Base-by-base conservation (phyloP, 2,797 vertebrate genomes). In the Phalanger gymnotis region DNA sequence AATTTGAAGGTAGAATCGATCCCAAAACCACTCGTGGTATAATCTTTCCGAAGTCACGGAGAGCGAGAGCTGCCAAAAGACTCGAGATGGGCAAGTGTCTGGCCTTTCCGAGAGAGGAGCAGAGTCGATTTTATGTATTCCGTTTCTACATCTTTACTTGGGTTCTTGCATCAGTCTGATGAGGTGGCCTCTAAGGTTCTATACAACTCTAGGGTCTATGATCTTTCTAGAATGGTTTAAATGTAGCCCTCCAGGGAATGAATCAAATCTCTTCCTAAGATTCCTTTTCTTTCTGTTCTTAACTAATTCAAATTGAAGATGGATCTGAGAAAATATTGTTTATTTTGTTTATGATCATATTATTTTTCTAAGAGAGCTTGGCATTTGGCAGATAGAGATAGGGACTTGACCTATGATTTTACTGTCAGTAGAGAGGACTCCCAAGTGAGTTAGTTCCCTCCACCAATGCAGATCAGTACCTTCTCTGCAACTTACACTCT, bases 291-390 rank as follows among this genome's bases (percentile, higher is more conserved):
- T 73, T 10, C 30, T 81, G 61, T 92, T 93, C 52, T 54, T 94
- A n/a, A 66, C 95, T 91, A 81, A 96, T 93, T 94, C 51, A 94
- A 56, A n/a, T 51, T 94, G 40, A 93, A 95, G 91, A 34, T 94
- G 57, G 27, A 93, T 91, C 81, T 94, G 94, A 51, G n/a, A 87
- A 94, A 96, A 92, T 91, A 53, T 25, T 58, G 34, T 56, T 94
- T 93, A 19, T 90, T 92, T 93, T 57, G 4, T 5, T 53, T 28
- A 93, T 52, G 90, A 94, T 53, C 57, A 11, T n/a, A 93, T 92
- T 95, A 54, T 93, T 31, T 96, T 54, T 93, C 94, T 90, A 95
- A 57, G 92, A 94, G 0, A 89, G 89, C 10, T 90, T 89, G 90
- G 3, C 89, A 93, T 51, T 51, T 55, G 53, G n/a, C 66, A 40